These are phyloP conservation scores for Aricia agestis DNA, from an alignment of 1,140 invertebrate genomes.

Conservation along the genomic window DNA sequence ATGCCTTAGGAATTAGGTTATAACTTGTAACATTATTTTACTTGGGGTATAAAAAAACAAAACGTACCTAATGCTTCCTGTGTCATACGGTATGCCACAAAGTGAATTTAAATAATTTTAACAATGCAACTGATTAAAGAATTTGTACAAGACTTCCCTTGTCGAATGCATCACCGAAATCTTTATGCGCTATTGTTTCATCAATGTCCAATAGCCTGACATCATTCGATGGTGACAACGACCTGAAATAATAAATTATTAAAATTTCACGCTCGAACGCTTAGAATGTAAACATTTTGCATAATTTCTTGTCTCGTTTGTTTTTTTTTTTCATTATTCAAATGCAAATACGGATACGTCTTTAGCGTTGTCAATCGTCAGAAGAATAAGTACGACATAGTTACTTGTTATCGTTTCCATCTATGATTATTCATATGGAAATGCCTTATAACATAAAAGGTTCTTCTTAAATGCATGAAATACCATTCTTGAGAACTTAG, in stretches of 20 bases:
- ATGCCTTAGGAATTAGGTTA: no score
- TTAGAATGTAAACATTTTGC: slow-evolving; percentile 44
- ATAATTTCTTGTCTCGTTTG: slow-evolving; percentile 30
- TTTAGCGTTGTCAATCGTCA: not conserved
- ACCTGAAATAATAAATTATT: slow-evolving; percentile 68
- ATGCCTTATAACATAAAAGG: not conserved
- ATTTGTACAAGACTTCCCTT: slow-evolving; percentile 19
- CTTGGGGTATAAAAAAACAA: no score
- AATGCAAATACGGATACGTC: slow-evolving; percentile 31
- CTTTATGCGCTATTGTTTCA: slow-evolving; percentile 48
- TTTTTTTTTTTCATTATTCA: slow-evolving; percentile 36
- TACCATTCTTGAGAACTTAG: no score
- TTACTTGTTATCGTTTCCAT: not conserved
- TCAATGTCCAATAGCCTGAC: slow-evolving; percentile 40
- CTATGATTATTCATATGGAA: not conserved
- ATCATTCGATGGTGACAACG: slow-evolving; percentile 65
- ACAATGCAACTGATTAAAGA: not conserved
- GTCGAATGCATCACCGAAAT: slow-evolving; percentile 38
- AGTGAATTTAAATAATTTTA: not conserved
- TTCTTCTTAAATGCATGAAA: no score
- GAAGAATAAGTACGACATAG: not conserved
- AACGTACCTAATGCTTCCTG: no score
- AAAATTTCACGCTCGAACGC: slow-evolving; percentile 50
- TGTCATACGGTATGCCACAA: no score
- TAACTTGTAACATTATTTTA: no score